Evolutionary conservation across 2,888 invertebrate species (phyloP).

Genomic region (Labia minor): DNA sequence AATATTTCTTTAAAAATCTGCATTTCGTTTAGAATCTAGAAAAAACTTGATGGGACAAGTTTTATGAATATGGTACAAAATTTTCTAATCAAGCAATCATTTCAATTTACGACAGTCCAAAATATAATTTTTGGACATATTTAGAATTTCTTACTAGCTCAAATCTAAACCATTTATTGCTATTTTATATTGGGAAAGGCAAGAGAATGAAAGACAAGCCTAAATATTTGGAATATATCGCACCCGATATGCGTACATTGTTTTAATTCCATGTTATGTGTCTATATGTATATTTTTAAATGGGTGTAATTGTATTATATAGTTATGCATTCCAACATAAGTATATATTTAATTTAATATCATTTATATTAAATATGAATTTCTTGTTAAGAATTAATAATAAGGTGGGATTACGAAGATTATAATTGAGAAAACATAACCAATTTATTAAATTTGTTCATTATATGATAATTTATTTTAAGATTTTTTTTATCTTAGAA

Average conservation of each 20-base stretch:
- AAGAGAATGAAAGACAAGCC: constrained; percentile 5
- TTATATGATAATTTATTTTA: too few species aligned
- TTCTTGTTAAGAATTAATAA: too few species aligned
- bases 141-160: constrained; percentile 1
- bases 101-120: constrained; percentile 1
- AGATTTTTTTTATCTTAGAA: too few species aligned
- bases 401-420: too few species aligned
- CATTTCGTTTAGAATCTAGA: neutral
- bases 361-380: too few species aligned
- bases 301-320: neutral
- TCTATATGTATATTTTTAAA: neutral
- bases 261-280: neutral
- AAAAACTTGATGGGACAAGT: neutral
- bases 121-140: neutral
- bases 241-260: neutral
- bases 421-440: too few species aligned
- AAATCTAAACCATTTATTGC: constrained; percentile 13
- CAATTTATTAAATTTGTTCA: too few species aligned
- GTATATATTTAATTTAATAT: too few species aligned
- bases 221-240: too few species aligned
- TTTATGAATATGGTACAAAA: neutral
- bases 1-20: neutral
- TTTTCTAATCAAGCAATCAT: neutral
- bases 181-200: neutral
- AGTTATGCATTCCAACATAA: too few species aligned